Evolutionary conservation across 2,797 vertebrate genomes (phyloP).

Genomic region (Oophaga sylvatica): DNA sequence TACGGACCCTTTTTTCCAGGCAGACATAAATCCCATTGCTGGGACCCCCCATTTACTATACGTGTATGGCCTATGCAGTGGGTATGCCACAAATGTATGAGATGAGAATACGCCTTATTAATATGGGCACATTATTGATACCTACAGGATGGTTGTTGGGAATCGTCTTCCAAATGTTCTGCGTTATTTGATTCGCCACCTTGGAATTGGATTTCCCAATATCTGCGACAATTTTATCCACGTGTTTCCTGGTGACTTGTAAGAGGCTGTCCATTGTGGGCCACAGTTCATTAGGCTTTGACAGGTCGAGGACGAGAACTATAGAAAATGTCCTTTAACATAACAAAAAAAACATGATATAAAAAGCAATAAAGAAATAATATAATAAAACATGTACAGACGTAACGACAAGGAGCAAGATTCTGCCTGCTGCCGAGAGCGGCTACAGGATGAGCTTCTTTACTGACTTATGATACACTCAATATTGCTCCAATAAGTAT

Average conservation of each 20-base stretch:
- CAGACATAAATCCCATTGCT: no score
- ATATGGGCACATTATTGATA: slow-evolving; percentile 21
- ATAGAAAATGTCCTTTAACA: slow-evolving; percentile 83
- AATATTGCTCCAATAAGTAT: no score
- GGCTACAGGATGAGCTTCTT: no score
- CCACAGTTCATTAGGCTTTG: slow-evolving; percentile 88
- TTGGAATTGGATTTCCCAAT: slow-evolving; percentile 77
- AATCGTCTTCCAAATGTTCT: slow-evolving; percentile 73
- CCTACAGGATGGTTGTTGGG: slow-evolving; percentile 92
- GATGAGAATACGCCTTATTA: not conserved
- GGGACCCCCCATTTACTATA: no score
- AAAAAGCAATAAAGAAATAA: not conserved
- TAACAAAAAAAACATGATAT: slow-evolving; percentile 40
- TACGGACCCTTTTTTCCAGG: no score
- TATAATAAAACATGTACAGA: not conserved
- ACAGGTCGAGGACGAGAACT: slow-evolving; percentile 90
- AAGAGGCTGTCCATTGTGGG: slow-evolving; percentile 87
- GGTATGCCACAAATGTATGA: no score
- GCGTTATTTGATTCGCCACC: slow-evolving; percentile 75
- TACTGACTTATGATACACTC: no score
- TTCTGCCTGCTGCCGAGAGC: no score
- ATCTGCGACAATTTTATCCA: slow-evolving; percentile 79
- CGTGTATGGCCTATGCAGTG: no score
- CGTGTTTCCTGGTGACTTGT: slow-evolving; percentile 77
- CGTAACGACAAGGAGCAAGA: no score